These are phyloP conservation scores for Stenopsyche tienmushanensis DNA, from an alignment of 1,140 invertebrate genomes.

Conservation along the genomic window DNA sequence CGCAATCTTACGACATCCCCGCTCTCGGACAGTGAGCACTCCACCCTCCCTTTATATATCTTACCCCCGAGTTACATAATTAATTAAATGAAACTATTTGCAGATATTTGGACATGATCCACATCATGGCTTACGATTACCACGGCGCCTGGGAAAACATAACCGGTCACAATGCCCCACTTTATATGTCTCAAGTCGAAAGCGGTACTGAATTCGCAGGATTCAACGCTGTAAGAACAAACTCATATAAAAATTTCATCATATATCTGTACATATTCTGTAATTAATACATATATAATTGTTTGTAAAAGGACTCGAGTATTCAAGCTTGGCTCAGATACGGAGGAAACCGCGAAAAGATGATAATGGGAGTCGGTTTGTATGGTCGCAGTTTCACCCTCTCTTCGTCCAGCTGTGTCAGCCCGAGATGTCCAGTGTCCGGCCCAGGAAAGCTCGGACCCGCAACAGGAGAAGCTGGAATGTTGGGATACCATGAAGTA, in stretches of 20 bases:
- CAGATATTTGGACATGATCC: conserved; percentile 63
- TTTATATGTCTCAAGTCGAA: conserved; percentile 56
- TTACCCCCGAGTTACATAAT: too few relatives aligned
- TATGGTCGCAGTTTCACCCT: conserved; percentile 71
- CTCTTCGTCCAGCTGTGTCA: conserved; percentile 46
- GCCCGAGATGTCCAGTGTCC: conserved; percentile 53
- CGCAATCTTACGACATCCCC: conserved; percentile 63
- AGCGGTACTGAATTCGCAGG: conserved; percentile 22
- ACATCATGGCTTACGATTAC: conserved; percentile 71
- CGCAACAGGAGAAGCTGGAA: conserved; percentile 68
- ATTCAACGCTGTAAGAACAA: conserved; percentile 47
- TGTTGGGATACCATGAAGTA: conserved; percentile 76
- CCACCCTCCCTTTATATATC: too few relatives aligned
- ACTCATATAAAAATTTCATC: too few relatives aligned
- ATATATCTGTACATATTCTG: not conserved
- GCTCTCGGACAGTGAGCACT: conserved; percentile 46
- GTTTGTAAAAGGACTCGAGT: conserved; percentile 45
- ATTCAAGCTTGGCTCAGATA: conserved; percentile 47
- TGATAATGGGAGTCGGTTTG: conserved; percentile 67
- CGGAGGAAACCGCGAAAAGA: conserved; percentile 61
- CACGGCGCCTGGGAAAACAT: conserved; percentile 63
- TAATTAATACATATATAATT: not conserved
- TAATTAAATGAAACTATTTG: not conserved
- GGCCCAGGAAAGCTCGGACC: conserved; percentile 64
- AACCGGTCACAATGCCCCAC: conserved; percentile 61